Evolutionary conservation across 2,797 vertebrate species (phyloP).

Genomic region (Sebastes hubbsi): DNA sequence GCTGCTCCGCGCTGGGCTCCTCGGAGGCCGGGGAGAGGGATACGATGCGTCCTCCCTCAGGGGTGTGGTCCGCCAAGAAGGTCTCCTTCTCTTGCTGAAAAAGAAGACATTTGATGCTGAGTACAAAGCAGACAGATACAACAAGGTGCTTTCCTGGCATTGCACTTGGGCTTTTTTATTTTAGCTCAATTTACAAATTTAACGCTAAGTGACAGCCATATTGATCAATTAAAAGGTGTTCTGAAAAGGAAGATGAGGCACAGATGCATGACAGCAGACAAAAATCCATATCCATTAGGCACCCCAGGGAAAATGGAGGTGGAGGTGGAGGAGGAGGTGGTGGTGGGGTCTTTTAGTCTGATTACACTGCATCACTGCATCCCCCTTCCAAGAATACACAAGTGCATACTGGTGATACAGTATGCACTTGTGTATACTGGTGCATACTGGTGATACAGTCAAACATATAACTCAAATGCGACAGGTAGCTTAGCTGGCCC

Average conservation of each 20-base stretch:
- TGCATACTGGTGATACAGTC: not conserved
- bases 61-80: constrained; percentile 66
- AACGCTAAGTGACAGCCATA: constrained; percentile 2
- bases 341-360: constrained; percentile 22
- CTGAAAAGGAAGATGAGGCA: constrained; percentile 3
- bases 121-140: not conserved
- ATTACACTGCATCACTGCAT: constrained; percentile 43
- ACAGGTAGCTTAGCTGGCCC: constrained; percentile 58
- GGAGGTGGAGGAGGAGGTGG: too few relatives aligned
- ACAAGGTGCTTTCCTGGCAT: not conserved
- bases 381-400: not conserved
- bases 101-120: not conserved
- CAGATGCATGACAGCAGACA: constrained; percentile 2
- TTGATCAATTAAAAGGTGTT: constrained; percentile 34
- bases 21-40: constrained; percentile 50
- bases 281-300: constrained; percentile 61
- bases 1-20: constrained; percentile 61
- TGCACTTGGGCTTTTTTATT: not conserved
- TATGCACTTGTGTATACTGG: not conserved
- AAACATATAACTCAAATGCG: not conserved
- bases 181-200: not conserved
- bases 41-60: constrained; percentile 72
- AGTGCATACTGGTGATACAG: not conserved
- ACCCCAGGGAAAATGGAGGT: constrained; percentile 6
- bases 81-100: constrained; percentile 79